These are phyloP conservation scores for Nemotelus pantherinus DNA, from an alignment of 2,888 invertebrate genomes.

Conservation along the genomic window DNA sequence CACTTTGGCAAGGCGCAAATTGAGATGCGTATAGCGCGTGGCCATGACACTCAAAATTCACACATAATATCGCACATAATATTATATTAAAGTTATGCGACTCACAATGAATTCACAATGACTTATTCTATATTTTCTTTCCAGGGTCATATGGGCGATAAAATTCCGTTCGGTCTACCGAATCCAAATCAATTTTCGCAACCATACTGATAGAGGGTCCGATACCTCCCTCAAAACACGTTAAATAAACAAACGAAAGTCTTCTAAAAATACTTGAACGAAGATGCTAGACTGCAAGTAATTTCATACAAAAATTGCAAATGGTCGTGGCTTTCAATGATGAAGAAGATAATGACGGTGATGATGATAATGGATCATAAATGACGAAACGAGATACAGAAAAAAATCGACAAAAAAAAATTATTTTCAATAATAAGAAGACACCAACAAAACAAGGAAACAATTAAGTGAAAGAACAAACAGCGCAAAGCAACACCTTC, in stretches of 20 bases:
- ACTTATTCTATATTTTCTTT: constrained; percentile 17
- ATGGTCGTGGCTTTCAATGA: constrained; percentile 43
- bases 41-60: no score
- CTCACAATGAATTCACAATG: no score
- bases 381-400: constrained; percentile 9
- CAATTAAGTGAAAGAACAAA: neutral
- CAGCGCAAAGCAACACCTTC: neutral
- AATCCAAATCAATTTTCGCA: constrained; percentile 64
- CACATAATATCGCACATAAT: no score
- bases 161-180: constrained; percentile 57
- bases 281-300: constrained; percentile 39
- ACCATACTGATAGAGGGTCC: constrained; percentile 60
- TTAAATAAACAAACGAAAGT: constrained; percentile 20
- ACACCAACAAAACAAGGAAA: neutral
- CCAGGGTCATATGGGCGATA: constrained; percentile 57
- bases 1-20: no score
- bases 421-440: neutral
- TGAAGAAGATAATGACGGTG: constrained; percentile 30
- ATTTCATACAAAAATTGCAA: constrained; percentile 22
- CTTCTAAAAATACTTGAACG: constrained; percentile 37
- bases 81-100: no score
- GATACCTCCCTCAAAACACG: constrained; percentile 22
- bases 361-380: constrained; percentile 22
- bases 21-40: no score
- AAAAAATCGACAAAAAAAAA: neutral